Conservation (phyloP, 1,140 invertebrate genomes). For the Arion vulgaris region DNA sequence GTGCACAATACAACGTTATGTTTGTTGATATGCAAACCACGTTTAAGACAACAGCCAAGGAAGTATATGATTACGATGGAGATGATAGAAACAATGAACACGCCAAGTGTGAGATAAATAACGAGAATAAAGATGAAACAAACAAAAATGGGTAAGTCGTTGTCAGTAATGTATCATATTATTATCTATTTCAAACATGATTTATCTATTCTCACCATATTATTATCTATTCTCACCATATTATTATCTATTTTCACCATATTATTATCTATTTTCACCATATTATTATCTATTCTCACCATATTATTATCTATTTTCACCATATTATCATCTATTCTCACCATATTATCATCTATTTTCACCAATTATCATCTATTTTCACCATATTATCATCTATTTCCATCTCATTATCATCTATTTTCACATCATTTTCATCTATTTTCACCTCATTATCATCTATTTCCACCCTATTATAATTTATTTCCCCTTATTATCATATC, state of each 20-base stretch:
- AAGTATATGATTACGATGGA: background rate
- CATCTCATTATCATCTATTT: background rate
- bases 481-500: too few species aligned
- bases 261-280: background rate
- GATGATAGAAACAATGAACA: background rate
- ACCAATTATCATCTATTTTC: too few species aligned
- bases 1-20: background rate
- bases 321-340: too few species aligned
- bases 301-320: too few species aligned
- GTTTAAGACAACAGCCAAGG: background rate
- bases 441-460: too few species aligned
- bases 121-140: background rate
- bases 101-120: background rate
- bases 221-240: background rate
- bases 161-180: background rate
- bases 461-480: background rate
- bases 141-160: background rate
- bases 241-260: background rate
- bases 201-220: background rate
- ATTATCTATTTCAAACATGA: background rate
- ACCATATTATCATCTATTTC: too few species aligned
- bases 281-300: background rate
- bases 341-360: background rate
- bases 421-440: too few species aligned
- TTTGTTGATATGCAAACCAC: background rate